Evolutionary conservation across 1,140 invertebrate species (phyloP).

Genomic region (Macrostomum lignano): DNA sequence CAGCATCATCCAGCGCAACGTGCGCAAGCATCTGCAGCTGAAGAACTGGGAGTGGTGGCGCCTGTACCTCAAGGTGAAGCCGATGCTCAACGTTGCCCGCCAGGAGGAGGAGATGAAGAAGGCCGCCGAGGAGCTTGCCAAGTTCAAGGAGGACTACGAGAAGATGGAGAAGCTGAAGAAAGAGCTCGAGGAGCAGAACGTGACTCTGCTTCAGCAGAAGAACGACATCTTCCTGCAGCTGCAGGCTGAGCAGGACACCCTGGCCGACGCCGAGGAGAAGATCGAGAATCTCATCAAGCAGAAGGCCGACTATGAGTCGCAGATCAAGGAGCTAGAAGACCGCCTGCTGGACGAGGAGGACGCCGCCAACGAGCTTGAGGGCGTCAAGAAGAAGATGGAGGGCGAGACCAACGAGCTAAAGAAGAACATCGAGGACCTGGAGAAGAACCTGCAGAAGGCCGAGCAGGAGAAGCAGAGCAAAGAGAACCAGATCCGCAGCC

Average conservation of each 20-base stretch:
- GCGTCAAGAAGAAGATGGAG: constrained; percentile 77
- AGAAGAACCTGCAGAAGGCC: constrained; percentile 51
- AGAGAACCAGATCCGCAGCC: constrained; percentile 90
- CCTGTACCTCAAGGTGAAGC: constrained; percentile 88
- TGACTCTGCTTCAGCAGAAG: constrained; percentile 57
- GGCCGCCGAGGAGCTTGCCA: constrained; percentile 72
- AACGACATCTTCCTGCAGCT: constrained; percentile 53
- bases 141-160: constrained; percentile 66
- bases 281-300: constrained; percentile 66
- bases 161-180: constrained; percentile 81
- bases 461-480: constrained; percentile 78
- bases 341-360: constrained; percentile 76
- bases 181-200: constrained; percentile 69
- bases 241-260: constrained; percentile 35
- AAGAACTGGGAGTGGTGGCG: constrained; percentile 99
- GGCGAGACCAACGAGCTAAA: constrained; percentile 65
- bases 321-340: constrained; percentile 82
- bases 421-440: constrained; percentile 81
- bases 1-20: constrained; percentile 87
- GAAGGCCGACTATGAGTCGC: constrained; percentile 78
- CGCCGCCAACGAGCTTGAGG: constrained; percentile 59
- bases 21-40: constrained; percentile 84
- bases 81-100: constrained; percentile 80
- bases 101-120: constrained; percentile 94
- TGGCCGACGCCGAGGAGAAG: constrained; percentile 59